Percentiles rank a stretch among this genome's conserved stretches.
These are phyloP conservation scores for Tillus elongatus DNA, from an alignment of 2,888 invertebrate genomes.

Conservation along the genomic window DNA sequence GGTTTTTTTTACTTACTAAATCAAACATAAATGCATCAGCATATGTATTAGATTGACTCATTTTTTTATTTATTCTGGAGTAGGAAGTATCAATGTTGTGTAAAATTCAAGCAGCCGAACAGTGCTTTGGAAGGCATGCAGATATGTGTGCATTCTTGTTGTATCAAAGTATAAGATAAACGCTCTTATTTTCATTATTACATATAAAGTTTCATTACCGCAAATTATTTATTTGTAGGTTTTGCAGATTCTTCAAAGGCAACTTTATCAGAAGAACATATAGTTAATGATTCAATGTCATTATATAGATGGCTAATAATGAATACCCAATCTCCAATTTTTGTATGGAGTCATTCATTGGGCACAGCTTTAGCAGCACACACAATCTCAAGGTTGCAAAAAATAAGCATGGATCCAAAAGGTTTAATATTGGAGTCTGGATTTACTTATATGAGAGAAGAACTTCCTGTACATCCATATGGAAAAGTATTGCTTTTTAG, in stretches of 20 bases:
- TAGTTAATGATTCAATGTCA: slow-evolving; percentile 1
- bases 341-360: slow-evolving; percentile 37
- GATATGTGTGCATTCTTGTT: too few relatives aligned
- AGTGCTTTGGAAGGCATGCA: too few relatives aligned
- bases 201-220: too few relatives aligned
- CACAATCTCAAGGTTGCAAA: slow-evolving; percentile 24
- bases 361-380: slow-evolving; percentile 33
- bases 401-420: slow-evolving; percentile 18
- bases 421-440: slow-evolving; percentile 34
- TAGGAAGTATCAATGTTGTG: too few relatives aligned
- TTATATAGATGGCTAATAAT: slow-evolving; percentile 4
- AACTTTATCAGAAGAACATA: neutral
- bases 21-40: too few relatives aligned
- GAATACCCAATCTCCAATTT: slow-evolving; percentile 21
- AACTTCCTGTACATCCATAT: slow-evolving; percentile 31
- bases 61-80: too few relatives aligned
- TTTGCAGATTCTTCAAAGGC: slow-evolving; percentile 5
- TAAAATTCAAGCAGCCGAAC: too few relatives aligned
- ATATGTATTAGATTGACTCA: too few relatives aligned
- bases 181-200: too few relatives aligned
- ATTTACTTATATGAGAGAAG: slow-evolving; percentile 32
- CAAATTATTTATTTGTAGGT: slow-evolving; percentile 3
- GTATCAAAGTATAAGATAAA: too few relatives aligned
- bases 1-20: too few relatives aligned
- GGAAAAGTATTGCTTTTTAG: slow-evolving; percentile 29